Evolutionary conservation across 1,140 invertebrate genomes (phyloP), one percentile per base, ranked within the genome.

Genomic region (Oncopodura yosiiana): DNA sequence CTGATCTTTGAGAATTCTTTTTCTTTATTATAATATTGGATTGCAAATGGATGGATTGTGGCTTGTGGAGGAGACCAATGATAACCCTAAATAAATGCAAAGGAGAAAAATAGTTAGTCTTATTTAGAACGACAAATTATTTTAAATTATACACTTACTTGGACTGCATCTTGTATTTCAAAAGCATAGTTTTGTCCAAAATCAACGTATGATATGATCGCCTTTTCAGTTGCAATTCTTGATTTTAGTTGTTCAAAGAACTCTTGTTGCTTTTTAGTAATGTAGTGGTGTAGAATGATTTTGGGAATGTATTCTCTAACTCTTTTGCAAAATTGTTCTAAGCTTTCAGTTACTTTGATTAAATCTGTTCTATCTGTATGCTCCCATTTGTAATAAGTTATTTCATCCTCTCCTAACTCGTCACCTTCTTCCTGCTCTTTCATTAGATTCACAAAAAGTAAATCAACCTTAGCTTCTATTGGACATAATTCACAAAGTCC

Each of bases 161-260:
- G 56, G 37, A 58, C 44, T 38, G 36, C 56, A 61, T 65, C 53
- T 42, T 65, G 56, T 19, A 62, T 19, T 12, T 63, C 27, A 39
- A 58, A 60, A 11, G 41, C 49, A 26, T 53, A 65, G 37, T 65
- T 61, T 58, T 66, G 58, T 26, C 52, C 60, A 61, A 63, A 65
- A 49, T 66, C 58, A 12, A 49, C 32, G 14, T 46, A 45, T 3
- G 44, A 23, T 6, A 63, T 32, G 12, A 56, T 26, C 24, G 14
- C 42, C 3, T 45, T 26, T 6, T 30, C 41, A 12, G 39, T 21
- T 27, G 12, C 12, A 1, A 65, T 23, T 26, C 46, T 55, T 53
- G 53, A 38, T 43, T 61, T 62, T 23, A 12, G 46, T n/a, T 39
- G 26, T 1, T 32, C 29, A 12, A 51, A 14, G 27, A 45, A 51